phyloP scores from a whole-genome alignment of 2,888 invertebrate species.

The Stegophylla sp. region DNA sequence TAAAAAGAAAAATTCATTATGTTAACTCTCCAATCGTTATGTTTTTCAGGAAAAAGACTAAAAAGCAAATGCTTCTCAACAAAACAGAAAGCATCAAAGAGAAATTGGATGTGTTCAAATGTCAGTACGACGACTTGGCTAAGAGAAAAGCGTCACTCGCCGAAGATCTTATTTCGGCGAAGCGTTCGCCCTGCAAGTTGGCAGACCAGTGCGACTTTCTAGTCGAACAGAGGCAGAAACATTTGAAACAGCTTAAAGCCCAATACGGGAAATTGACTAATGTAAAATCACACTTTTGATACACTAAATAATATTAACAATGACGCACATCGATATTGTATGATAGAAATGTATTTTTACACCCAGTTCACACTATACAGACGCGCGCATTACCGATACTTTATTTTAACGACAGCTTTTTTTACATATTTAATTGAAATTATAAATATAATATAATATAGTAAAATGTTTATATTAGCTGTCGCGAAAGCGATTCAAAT shows the following conservation, averaged over 20 bases:
- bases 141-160: not conserved
- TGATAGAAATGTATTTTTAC: not conserved
- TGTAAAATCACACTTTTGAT: constrained; percentile 31
- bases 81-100: not conserved
- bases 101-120: not conserved
- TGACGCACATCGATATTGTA: not conserved
- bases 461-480: no score
- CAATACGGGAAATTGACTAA: constrained; percentile 37
- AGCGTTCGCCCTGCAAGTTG: constrained; percentile 26
- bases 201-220: not conserved
- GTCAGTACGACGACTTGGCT: not conserved
- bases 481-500: no score
- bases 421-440: no score
- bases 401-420: no score
- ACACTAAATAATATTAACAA: not conserved
- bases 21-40: no score
- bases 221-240: constrained; percentile 7
- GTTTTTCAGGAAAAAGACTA: constrained; percentile 13
- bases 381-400: no score
- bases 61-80: constrained; percentile 1
- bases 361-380: no score
- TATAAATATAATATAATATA: no score
- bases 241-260: constrained; percentile 40
- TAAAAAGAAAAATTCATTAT: no score
- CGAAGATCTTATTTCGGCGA: not conserved